Conservation (phyloP, 2,113 vertebrate species). For the Helogale parvula region DNA sequence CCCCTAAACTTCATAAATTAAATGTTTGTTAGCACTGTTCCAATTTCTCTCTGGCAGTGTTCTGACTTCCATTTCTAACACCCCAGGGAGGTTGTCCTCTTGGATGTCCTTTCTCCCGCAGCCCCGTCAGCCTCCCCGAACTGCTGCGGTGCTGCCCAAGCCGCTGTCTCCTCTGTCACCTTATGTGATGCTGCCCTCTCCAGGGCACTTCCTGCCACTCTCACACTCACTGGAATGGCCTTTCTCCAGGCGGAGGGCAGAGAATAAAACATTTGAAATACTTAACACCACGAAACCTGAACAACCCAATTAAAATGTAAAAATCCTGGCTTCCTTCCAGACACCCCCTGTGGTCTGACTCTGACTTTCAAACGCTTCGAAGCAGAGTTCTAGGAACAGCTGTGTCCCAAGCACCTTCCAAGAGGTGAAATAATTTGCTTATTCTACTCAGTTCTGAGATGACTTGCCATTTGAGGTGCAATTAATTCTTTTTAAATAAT, state of each 20-base stretch:
- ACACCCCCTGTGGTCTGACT: not conserved
- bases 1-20: not conserved
- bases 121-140: not conserved
- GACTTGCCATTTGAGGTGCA: not conserved
- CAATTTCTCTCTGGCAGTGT: conserved; percentile 9
- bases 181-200: conserved; percentile 46
- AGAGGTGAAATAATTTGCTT: not conserved
- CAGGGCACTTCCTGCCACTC: not conserved
- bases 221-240: not conserved
- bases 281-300: not conserved
- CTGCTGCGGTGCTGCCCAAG: accelerated
- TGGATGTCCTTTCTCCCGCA: not conserved
- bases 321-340: not conserved
- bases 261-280: conserved; percentile 5
- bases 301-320: not conserved
- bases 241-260: not conserved
- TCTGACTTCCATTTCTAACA: conserved; percentile 24
- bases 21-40: not conserved
- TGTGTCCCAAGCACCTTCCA: not conserved
- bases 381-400: not conserved
- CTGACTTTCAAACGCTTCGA: conserved; percentile 4
- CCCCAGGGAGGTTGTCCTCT: not conserved
- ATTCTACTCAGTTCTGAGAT: not conserved
- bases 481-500: not conserved
- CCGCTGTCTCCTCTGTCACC: accelerated